Base-by-base conservation (phyloP, 2,888 invertebrate species). In the Eristalis tenax region DNA sequence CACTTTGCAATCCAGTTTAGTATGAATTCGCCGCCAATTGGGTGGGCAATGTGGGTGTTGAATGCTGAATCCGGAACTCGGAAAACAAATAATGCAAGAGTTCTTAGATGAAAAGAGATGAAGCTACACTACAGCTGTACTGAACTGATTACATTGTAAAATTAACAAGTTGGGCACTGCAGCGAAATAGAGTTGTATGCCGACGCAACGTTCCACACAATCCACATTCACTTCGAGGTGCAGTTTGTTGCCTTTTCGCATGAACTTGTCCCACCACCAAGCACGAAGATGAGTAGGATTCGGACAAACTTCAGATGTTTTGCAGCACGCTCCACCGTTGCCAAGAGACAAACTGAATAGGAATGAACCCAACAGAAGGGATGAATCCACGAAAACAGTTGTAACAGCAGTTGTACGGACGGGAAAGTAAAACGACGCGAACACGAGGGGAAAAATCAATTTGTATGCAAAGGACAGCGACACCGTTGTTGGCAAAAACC, bases 371-470 rank as follows among this genome's bases (percentile, higher is more conserved):
- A 74, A 35, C 22, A 76, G 79, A 23, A 50, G 11, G 13, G 68
- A 59, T 32, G 1, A 74, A 32, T 73, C 43, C 28, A 64, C 22
- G 35, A 56, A 38, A 81, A 69, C 68, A 69, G 70, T 75, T 75
- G 61, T 50, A 43, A 35, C 15, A 59, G 59, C 59, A 59, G 59
- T 26, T 13, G 56, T 23, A 28, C 65, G 18, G 15, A 43, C n/a
- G 28, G 56, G 38, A 61, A 26, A 50, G 66, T 66, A 71, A 56
- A 61, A 40, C 69, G 70, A 43, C 73, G 77, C 71, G 28, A 74
- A 61, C 73, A 73, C 73, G 77, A 86, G 50, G 64, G 50, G 83
- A 86, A 86, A 86, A 86, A 86, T 86, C 86, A 86, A 87, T 87
- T 56, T 61, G 83, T 35, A 76, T 50, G 73, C 71, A 79, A 87